Evolutionary conservation across 2,113 vertebrate species (phyloP).

Genomic region (Indicator indicator): DNA sequence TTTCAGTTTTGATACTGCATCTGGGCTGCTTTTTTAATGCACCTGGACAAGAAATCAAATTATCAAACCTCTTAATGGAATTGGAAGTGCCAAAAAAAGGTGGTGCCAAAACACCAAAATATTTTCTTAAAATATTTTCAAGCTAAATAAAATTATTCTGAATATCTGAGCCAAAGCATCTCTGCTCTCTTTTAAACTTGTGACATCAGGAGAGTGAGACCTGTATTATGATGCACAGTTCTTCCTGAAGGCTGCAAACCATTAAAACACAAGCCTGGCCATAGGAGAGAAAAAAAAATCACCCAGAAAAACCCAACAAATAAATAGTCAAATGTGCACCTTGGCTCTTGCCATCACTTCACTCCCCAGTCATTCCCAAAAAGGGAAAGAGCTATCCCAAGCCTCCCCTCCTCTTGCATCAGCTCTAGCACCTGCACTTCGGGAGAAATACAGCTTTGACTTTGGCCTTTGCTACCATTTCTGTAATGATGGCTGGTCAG

Average conservation of each 20-base stretch:
- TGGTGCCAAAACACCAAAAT: neutral
- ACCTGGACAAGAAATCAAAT: neutral
- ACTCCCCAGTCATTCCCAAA: neutral
- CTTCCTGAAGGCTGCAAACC: neutral
- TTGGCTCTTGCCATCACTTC: neutral
- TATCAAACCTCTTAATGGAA: neutral
- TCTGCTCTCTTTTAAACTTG: neutral
- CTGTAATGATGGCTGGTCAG: neutral
- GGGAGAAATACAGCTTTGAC: neutral
- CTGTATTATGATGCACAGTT: fast-evolving
- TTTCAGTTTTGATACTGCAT: neutral
- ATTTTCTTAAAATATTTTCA: neutral
- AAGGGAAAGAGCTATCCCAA: neutral
- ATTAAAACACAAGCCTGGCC: neutral
- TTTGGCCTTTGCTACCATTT: neutral
- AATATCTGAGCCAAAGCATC: neutral
- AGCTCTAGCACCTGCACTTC: neutral
- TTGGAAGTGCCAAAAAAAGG: neutral
- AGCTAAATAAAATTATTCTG: neutral
- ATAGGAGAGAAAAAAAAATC: neutral
- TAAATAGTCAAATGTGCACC: neutral
- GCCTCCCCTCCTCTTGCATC: fast-evolving
- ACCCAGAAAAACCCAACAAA: too few relatives aligned
- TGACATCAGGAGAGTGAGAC: neutral
- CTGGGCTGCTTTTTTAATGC: neutral